A percentile compares a stretch with the other conserved stretches of the same genome.
Conservation (phyloP, 2,797 vertebrate genomes). For the Hemitrygon akajei region DNA sequence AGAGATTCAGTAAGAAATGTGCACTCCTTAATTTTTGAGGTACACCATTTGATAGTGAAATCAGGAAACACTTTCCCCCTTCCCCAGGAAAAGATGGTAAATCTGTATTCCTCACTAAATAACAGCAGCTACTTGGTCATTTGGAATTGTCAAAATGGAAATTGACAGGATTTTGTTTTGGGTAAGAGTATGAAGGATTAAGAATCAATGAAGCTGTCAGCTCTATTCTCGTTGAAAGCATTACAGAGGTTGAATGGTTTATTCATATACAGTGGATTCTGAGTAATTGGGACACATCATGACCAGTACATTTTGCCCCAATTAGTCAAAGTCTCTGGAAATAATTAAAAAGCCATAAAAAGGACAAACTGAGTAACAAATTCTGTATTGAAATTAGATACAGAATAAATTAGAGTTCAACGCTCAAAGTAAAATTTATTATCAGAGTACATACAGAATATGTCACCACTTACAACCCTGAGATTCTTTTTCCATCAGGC, state of each 20-base stretch:
- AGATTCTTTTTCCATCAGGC: no score
- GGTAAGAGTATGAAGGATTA: background rate
- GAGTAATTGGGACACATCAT: no score
- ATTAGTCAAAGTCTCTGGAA: no score
- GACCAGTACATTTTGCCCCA: no score
- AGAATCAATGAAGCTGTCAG: background rate
- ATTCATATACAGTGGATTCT: no score
- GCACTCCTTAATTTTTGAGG: background rate
- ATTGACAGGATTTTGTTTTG: background rate
- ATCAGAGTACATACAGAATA: no score
- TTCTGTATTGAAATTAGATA: no score
- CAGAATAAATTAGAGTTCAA: no score
- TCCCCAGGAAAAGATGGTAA: background rate
- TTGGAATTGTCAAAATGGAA: background rate
- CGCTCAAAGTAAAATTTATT: no score
- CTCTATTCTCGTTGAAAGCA: background rate
- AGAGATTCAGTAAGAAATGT: background rate
- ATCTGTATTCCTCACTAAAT: background rate
- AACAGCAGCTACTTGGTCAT: background rate
- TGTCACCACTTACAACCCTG: no score
- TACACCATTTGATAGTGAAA: background rate
- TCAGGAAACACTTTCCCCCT: background rate
- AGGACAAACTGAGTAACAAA: no score
- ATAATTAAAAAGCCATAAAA: no score
- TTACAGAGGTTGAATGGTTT: background rate